Percentiles rank a stretch among this genome's conserved stretches.
Conservation (phyloP, 2,113 vertebrate genomes). For the Rhipidura dahli region DNA sequence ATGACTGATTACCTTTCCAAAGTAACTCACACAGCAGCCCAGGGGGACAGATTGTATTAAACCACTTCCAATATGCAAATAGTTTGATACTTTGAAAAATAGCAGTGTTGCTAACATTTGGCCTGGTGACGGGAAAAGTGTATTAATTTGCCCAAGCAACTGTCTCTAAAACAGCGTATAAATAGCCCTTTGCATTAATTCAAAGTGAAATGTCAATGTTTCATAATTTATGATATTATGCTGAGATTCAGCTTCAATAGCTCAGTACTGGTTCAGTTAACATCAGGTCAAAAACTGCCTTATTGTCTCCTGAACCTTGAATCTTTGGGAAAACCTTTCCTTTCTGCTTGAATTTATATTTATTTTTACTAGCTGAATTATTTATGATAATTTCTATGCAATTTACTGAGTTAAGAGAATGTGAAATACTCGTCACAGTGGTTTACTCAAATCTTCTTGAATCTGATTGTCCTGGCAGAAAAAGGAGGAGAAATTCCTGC, state of each 20-base stretch:
- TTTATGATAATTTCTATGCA: background rate
- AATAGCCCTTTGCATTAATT: slow-evolving; percentile 58
- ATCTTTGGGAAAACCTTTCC: background rate
- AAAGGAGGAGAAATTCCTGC: background rate
- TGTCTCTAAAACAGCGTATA: slow-evolving; percentile 10
- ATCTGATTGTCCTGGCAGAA: background rate
- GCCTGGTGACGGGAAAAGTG: background rate
- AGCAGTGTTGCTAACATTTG: slow-evolving; percentile 36
- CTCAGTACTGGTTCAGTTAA: slow-evolving; percentile 34
- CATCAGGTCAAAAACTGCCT: slow-evolving; percentile 33
- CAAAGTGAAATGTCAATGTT: slow-evolving; percentile 58
- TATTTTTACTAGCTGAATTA: slow-evolving; percentile 15
- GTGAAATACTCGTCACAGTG: background rate
- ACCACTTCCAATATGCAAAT: slow-evolving; percentile 62
- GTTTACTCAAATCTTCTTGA: background rate
- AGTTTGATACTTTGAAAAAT: slow-evolving; percentile 56
- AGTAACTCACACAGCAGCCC: slow-evolving; percentile 7
- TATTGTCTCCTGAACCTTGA: background rate
- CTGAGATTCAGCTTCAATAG: slow-evolving; percentile 51
- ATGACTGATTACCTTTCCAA: slow-evolving; percentile 10
- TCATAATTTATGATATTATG: slow-evolving; percentile 63
- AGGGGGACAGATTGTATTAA: background rate
- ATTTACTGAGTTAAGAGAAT: slow-evolving; percentile 13
- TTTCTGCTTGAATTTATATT: slow-evolving; percentile 15
- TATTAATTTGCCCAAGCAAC: slow-evolving; percentile 39